Conservation (phyloP, 2,888 invertebrate genomes). For the Cecidostiba fungosa region DNA sequence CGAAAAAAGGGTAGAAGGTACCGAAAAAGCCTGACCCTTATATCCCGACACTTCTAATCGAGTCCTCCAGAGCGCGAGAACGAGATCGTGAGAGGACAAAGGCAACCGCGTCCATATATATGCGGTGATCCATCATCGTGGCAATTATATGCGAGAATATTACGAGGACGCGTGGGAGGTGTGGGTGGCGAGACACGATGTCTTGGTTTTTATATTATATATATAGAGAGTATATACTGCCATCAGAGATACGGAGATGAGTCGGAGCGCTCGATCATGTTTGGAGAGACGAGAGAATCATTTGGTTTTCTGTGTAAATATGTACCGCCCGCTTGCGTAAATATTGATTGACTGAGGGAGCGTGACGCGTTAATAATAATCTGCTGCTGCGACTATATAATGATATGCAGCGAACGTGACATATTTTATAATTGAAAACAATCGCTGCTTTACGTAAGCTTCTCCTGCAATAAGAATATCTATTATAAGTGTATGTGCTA, state of each 20-base stretch:
- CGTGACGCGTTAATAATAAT: background rate
- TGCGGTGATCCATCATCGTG: constrained; percentile 74
- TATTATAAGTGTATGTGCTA: too few species aligned
- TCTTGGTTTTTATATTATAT: constrained; percentile 23
- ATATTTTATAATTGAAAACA: too few species aligned
- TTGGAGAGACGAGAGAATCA: constrained; percentile 14
- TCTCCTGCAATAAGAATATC: too few species aligned
- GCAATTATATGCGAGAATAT: constrained; percentile 71
- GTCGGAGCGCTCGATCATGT: background rate
- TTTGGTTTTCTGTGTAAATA: background rate
- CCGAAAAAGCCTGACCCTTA: constrained; percentile 26
- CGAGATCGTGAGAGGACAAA: background rate
- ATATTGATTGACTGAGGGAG: background rate
- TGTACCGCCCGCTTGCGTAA: background rate
- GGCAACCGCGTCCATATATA: constrained; percentile 9
- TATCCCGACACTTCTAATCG: constrained; percentile 43
- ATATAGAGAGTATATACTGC: constrained; percentile 55
- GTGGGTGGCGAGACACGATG: constrained; percentile 69
- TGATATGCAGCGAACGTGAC: background rate
- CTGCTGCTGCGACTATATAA: too few species aligned
- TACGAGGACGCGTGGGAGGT: constrained; percentile 70
- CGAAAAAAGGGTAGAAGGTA: constrained; percentile 35
- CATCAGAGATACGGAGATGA: background rate
- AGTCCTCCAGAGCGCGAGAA: constrained; percentile 41
- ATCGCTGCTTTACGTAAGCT: too few species aligned